phyloP scores from a whole-genome alignment of 1,140 invertebrate species.

The Plectrocnemia conspersa region DNA sequence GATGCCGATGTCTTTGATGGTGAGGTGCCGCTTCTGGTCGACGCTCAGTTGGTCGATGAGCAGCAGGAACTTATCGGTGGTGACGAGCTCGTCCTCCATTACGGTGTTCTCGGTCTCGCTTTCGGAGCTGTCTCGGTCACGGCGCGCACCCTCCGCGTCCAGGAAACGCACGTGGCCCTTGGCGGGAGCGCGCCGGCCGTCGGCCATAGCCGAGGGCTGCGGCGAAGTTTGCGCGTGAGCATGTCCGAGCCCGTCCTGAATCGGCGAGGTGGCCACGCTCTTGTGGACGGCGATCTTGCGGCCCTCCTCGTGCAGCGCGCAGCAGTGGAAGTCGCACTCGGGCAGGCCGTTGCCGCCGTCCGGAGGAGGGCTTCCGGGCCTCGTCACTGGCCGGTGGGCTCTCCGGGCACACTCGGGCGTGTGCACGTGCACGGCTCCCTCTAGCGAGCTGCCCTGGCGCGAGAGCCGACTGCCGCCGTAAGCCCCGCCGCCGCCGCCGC shows the following conservation, averaged over 20 bases:
- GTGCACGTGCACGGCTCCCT: conserved; percentile 73
- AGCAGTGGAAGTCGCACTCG: conserved; percentile 93
- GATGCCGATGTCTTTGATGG: conserved; percentile 92
- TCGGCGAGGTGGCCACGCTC: conserved; percentile 84
- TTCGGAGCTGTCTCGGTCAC: conserved; percentile 78
- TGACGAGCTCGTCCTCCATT: conserved; percentile 81
- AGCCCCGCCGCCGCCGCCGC: conserved; percentile 37
- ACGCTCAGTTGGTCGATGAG: conserved; percentile 88
- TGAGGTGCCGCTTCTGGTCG: conserved; percentile 84
- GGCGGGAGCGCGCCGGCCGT: conserved; percentile 52
- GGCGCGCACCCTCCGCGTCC: conserved; percentile 60
- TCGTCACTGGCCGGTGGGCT: conserved; percentile 56
- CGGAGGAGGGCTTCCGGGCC: conserved; percentile 55
- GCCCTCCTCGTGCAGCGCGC: conserved; percentile 86
- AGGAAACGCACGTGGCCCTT: conserved; percentile 70
- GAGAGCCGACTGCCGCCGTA: conserved; percentile 54
- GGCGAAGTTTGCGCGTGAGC: conserved; percentile 60
- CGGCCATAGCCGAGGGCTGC: conserved; percentile 49
- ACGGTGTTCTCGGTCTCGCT: conserved; percentile 89
- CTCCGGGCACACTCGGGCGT: conserved; percentile 78
- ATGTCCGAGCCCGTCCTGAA: conserved; percentile 66
- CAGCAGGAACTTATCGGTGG: conserved; percentile 85
- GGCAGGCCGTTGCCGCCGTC: conserved; percentile 55
- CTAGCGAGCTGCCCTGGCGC: conserved; percentile 67
- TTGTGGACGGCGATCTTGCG: conserved; percentile 86